A percentile compares a stretch with the other conserved stretches of the same genome.
Conservation (phyloP, 2,797 vertebrate genomes). For the Euthynnus affinis region DNA sequence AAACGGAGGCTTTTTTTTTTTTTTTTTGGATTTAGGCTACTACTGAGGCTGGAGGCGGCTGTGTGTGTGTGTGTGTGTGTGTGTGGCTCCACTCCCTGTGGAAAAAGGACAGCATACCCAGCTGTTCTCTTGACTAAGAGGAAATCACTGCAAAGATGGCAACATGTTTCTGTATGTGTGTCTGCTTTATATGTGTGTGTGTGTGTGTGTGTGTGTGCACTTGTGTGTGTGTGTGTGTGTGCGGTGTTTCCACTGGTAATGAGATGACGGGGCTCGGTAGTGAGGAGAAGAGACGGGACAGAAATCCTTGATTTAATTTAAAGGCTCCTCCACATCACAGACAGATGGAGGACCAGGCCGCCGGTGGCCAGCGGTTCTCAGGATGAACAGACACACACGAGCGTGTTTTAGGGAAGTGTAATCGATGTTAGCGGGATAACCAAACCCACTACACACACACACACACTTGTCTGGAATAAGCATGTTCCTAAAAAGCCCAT, state of each 20-base stretch:
- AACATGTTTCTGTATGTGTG: background rate
- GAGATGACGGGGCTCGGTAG: conserved; percentile 41
- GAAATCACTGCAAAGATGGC: conserved; percentile 4
- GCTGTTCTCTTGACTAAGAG: conserved; percentile 26
- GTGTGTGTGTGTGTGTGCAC: conserved; percentile 18
- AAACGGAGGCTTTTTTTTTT: no score
- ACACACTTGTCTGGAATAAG: background rate
- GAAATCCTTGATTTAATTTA: conserved; percentile 51
- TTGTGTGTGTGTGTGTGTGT: conserved; percentile 8
- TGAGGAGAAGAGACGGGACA: background rate
- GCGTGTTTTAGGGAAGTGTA: background rate
- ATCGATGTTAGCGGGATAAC: conserved; percentile 3
- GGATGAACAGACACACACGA: background rate
- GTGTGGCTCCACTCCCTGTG: background rate
- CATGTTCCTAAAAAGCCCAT: background rate
- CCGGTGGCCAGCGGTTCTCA: conserved; percentile 8
- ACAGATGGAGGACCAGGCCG: conserved; percentile 1
- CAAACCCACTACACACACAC: background rate
- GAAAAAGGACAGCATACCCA: conserved; percentile 2
- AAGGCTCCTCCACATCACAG: conserved; percentile 49
- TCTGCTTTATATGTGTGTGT: background rate
- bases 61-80: background rate
- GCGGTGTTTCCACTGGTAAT: conserved; percentile 30
- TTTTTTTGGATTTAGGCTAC: no score
- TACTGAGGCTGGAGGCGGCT: background rate